Evolutionary conservation across 2,113 vertebrate genomes (phyloP), one percentile per base, ranked within the genome.

Genomic region (Sminthopsis crassicaudata): DNA sequence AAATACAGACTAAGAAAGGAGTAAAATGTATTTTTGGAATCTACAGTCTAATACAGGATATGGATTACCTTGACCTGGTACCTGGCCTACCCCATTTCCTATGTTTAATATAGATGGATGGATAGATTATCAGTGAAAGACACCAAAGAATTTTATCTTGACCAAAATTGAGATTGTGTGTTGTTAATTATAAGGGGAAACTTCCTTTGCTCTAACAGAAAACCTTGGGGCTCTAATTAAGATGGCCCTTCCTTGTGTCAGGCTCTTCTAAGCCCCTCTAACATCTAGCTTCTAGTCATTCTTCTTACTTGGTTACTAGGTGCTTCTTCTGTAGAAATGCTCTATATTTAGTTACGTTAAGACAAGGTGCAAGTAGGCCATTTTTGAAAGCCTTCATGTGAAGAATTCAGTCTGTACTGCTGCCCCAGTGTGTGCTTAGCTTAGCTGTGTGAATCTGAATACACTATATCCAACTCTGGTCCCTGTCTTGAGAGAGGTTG

Each of bases 161-260:
- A 5, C 4, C 26, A 48, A 48, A 48, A 48, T 48, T 48, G 48
- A 48, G 48, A 48, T 48, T 48, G 48, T 48, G 48, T 48, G 52
- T 90, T 36, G 22, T 42, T 88, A 48, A 26, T 54, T 48, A 89
- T 89, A 91, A 3, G 36, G 46, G 30, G 91, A n/a, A 94, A 60
- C 46, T 76, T 95, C 46, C 91, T 93, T 95, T 11, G 92, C 60
- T 19, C 93, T 89, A 51, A 90, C 42, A 48, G 42, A 48, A 94
- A 50, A 7, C 9, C 23, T 7, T 60, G 16, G 24, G 36, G 27
- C 93, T 89, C 8, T 93, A 25, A 50, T 90, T 84, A 48, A 46
- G 92, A 90, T 3, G 12, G 52, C 19, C 42, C 50, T 95, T 91
- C 46, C 46, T 91, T 54, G 48, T 57, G 88, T 91, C 54, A 93